These are phyloP conservation scores for Clytia hemisphaerica DNA, from an alignment of 30 jellyfish, hydroid and myxozoan species.

Conservation along the genomic window DNA sequence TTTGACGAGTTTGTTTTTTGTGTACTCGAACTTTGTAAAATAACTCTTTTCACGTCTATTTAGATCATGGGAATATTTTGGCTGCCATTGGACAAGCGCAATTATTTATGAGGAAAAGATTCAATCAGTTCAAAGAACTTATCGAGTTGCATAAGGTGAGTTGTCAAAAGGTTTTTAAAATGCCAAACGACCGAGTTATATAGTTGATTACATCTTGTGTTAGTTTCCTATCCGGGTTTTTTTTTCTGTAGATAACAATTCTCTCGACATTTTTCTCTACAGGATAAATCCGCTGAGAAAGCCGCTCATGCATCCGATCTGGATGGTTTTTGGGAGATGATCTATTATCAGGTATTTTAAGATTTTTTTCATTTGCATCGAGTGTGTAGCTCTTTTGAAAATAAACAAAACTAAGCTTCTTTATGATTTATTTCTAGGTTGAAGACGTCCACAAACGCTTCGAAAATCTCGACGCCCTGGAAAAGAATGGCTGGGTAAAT, in stretches of 20 bases:
- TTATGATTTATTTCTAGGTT: constrained; percentile 23
- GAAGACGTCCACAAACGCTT: constrained; percentile 63
- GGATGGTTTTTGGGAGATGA: constrained; percentile 90
- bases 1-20: background rate
- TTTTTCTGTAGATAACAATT: too few species aligned
- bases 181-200: background rate
- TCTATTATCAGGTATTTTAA: constrained; percentile 50
- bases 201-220: too few species aligned
- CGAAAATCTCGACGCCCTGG: constrained; percentile 27
- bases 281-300: constrained; percentile 57
- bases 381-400: background rate
- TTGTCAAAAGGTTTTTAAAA: too few species aligned
- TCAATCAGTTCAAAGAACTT: constrained; percentile 58
- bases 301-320: constrained; percentile 78
- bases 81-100: constrained; percentile 83
- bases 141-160: constrained; percentile 63
- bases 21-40: background rate
- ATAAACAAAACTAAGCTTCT: background rate
- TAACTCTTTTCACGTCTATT: too few species aligned
- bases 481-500: constrained; percentile 36
- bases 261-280: background rate
- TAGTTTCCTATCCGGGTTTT: background rate
- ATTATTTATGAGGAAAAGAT: constrained; percentile 53
- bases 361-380: background rate
- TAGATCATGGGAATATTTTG: constrained; percentile 59